Conservation (phyloP, 1,140 invertebrate species). For the Lethrus apterus region DNA sequence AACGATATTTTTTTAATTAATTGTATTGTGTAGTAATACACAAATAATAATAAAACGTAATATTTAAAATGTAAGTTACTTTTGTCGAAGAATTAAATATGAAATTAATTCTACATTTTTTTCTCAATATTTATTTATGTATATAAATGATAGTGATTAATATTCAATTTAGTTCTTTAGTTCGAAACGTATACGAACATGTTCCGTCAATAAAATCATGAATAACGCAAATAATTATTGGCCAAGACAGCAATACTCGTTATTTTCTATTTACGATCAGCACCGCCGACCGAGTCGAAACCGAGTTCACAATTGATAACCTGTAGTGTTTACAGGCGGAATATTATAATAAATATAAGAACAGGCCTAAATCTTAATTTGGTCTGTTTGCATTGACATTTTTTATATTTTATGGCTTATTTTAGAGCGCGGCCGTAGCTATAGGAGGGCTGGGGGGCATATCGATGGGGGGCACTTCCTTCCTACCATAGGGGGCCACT, state of each 20-base stretch:
- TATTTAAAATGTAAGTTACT: too few species aligned
- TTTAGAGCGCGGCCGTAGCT: slow-evolving; percentile 18
- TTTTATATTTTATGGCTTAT: slow-evolving; percentile 33
- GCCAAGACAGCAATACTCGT: slow-evolving; percentile 6
- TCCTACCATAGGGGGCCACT: slow-evolving; percentile 28
- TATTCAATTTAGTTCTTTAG: too few species aligned
- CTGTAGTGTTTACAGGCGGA: slow-evolving; percentile 13
- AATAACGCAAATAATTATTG: slow-evolving; percentile 7
- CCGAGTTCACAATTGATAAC: slow-evolving; percentile 14
- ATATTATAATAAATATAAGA: slow-evolving; percentile 17
- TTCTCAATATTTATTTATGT: too few species aligned
- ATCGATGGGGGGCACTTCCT: slow-evolving; percentile 30
- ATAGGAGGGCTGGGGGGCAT: slow-evolving; percentile 9
- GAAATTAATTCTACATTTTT: too few species aligned
- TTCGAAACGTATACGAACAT: too few species aligned
- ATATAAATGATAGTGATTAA: too few species aligned
- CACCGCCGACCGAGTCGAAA: slow-evolving; percentile 14
- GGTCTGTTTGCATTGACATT: slow-evolving; percentile 29
- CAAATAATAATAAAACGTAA: too few species aligned
- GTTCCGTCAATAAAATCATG: too few species aligned
- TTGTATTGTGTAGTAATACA: too few species aligned
- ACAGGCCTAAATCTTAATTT: slow-evolving; percentile 27
- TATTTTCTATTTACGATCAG: slow-evolving; percentile 12
- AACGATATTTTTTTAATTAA: too few species aligned
- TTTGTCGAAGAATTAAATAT: too few species aligned